Evolutionary conservation across 2,113 vertebrate species (phyloP).

Genomic region (Rhea americana): DNA sequence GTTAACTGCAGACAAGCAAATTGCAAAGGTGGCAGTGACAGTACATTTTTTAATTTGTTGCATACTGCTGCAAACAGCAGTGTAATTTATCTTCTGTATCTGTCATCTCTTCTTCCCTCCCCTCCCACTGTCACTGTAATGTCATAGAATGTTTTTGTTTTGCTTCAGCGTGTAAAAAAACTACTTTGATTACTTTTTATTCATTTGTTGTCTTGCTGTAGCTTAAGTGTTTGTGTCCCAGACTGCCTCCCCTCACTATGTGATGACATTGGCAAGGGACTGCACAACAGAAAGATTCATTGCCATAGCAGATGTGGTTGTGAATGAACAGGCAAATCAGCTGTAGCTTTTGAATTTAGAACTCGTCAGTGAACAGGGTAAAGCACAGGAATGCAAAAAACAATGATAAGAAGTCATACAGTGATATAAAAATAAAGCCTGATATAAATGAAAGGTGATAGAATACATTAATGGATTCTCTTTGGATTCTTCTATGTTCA

Average conservation of each 20-base stretch:
- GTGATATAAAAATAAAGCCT: background rate
- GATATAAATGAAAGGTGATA: background rate
- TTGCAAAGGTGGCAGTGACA: background rate
- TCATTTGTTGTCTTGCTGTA: background rate
- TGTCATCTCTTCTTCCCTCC: background rate
- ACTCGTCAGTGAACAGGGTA: background rate
- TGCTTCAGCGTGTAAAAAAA: background rate
- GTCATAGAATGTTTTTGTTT: background rate
- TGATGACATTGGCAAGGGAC: constrained; percentile 3
- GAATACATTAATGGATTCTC: background rate
- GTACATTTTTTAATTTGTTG: background rate
- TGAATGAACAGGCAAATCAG: background rate
- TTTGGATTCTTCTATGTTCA: background rate
- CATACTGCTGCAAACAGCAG: background rate
- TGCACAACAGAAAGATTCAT: background rate
- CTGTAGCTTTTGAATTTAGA: constrained; percentile 14
- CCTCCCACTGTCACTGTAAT: background rate
- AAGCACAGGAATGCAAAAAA: background rate
- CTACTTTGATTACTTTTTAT: background rate
- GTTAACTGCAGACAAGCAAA: background rate
- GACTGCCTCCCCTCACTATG: background rate
- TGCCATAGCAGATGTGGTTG: background rate
- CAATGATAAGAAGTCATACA: background rate
- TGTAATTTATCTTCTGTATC: background rate
- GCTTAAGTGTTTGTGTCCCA: background rate